phyloP scores from a whole-genome alignment of 2,113 vertebrate species.

The Ammospiza caudacuta region DNA sequence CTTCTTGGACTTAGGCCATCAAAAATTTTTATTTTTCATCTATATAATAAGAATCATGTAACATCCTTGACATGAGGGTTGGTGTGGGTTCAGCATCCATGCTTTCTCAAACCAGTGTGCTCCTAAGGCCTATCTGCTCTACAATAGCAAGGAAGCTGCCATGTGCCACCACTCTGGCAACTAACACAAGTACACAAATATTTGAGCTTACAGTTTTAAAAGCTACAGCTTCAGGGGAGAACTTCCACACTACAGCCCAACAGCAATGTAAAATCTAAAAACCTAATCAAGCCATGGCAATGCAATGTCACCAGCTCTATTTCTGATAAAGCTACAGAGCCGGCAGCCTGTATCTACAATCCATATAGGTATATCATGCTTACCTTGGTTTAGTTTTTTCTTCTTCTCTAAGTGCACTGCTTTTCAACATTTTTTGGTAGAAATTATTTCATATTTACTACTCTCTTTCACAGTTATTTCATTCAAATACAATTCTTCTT shows the following conservation, averaged over 20 bases:
- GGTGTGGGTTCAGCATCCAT: not conserved
- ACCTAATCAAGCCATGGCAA: not conserved
- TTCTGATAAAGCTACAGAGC: not conserved
- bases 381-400: not conserved
- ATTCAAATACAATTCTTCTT: slow-evolving; percentile 29
- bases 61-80: not conserved
- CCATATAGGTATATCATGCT: not conserved
- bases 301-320: not conserved
- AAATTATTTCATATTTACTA: slow-evolving; percentile 16
- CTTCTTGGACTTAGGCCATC: not conserved
- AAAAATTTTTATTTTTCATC: not conserved
- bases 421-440: slow-evolving; percentile 21
- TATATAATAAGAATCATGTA: not conserved
- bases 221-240: not conserved
- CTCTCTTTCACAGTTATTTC: slow-evolving; percentile 41
- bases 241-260: not conserved
- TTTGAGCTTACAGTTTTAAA: slow-evolving; percentile 4
- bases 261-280: not conserved
- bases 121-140: not conserved
- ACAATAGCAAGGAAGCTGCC: not conserved
- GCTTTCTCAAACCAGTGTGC: not conserved
- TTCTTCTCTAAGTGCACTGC: not conserved
- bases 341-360: not conserved
- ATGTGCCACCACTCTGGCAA: not conserved
- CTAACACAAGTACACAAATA: not conserved